Evolutionary conservation across 2,888 invertebrate species (phyloP).

Genomic region (Polylopha cassiicola): DNA sequence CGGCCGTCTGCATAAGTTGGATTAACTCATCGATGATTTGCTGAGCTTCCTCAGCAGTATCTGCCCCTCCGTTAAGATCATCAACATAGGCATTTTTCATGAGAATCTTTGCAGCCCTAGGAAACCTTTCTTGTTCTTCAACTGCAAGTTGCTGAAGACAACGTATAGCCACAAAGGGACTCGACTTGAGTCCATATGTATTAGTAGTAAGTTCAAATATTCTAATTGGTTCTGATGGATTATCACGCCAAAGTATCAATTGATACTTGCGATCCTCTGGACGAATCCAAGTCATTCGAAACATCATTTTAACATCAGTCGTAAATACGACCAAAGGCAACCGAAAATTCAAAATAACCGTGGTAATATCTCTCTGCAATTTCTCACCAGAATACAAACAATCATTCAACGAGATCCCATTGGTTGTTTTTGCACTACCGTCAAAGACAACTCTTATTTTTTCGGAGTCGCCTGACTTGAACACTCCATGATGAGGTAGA

Average conservation of each 20-base stretch:
- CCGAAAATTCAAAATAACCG: background rate
- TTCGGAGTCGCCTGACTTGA: too few species aligned
- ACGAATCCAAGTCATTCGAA: slow-evolving; percentile 2
- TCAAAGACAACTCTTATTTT: too few species aligned
- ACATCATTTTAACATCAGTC: slow-evolving; percentile 6
- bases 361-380: slow-evolving; percentile 1
- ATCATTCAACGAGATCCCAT: background rate
- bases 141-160: slow-evolving; percentile 5
- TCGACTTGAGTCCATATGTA: slow-evolving; percentile 17
- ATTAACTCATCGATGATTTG: slow-evolving; percentile 1
- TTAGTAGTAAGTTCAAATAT: slow-evolving; percentile 6
- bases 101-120: background rate
- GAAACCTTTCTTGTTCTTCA: background rate
- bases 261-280: slow-evolving; percentile 2
- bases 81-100: background rate
- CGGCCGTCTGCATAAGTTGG: background rate
- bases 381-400: background rate
- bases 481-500: too few species aligned
- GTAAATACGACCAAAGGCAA: background rate
- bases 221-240: background rate
- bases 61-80: slow-evolving; percentile 4
- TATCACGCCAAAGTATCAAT: background rate
- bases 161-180: slow-evolving; percentile 12
- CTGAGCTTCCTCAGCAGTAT: background rate
- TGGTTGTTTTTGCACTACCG: background rate